phyloP scores from a whole-genome alignment of 2,113 vertebrate genomes.

The Corythoichthys haematopterus region DNA sequence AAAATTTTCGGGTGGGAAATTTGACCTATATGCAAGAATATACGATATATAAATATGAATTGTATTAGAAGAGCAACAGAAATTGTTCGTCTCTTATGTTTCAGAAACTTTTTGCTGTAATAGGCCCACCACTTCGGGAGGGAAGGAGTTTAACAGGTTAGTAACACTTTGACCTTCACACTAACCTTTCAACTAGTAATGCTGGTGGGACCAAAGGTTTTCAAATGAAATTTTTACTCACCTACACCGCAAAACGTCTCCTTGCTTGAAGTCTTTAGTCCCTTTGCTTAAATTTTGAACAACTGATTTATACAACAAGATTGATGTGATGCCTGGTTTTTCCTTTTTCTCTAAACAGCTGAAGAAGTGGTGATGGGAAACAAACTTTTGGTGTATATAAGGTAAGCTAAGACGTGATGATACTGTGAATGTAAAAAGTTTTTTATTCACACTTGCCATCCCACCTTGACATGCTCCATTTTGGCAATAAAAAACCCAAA shows the following conservation, averaged over 20 bases:
- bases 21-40: background rate
- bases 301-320: background rate
- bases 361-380: conserved; percentile 95
- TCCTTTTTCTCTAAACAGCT: conserved; percentile 69
- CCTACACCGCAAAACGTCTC: too few relatives aligned
- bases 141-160: conserved; percentile 87
- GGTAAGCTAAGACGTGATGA: conserved; percentile 64
- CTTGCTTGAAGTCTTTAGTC: too few relatives aligned
- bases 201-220: too few relatives aligned
- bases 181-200: too few relatives aligned
- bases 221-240: too few relatives aligned
- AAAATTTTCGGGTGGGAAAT: too few relatives aligned
- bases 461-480: too few relatives aligned
- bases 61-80: background rate
- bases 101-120: conserved; percentile 93
- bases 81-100: conserved; percentile 40
- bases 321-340: background rate
- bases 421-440: background rate
- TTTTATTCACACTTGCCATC: too few relatives aligned
- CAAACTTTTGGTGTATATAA: conserved; percentile 96
- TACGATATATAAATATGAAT: background rate
- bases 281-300: background rate
- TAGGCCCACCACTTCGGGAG: conserved; percentile 82
- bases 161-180: background rate
- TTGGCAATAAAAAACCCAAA: too few relatives aligned